phyloP scores from a whole-genome alignment of 2,888 invertebrate genomes.

The Pammene aurita region DNA sequence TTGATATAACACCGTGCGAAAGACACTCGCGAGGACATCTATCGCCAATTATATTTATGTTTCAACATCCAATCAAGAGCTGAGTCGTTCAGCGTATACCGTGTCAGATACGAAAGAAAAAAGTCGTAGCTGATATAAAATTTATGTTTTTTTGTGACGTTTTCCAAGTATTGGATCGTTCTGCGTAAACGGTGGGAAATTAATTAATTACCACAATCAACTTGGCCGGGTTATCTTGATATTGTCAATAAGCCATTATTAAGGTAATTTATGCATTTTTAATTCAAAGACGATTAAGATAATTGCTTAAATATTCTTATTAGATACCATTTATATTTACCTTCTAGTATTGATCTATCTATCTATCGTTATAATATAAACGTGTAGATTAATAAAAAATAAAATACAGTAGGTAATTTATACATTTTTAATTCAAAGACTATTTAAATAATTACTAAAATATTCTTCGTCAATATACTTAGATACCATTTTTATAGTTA shows the following conservation, averaged over 20 bases:
- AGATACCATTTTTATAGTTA: too few species aligned
- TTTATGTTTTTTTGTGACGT: background rate
- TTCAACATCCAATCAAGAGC: conserved; percentile 26
- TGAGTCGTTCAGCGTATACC: background rate
- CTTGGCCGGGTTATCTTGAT: conserved; percentile 24
- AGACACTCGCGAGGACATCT: conserved; percentile 21
- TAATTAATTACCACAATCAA: conserved; percentile 28
- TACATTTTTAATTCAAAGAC: conserved; percentile 3
- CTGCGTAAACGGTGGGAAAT: conserved; percentile 21
- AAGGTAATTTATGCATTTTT: conserved; percentile 15
- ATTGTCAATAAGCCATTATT: conserved; percentile 10
- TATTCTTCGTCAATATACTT: too few species aligned
- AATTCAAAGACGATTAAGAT: background rate
- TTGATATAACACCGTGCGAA: conserved; percentile 21
- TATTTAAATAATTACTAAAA: too few species aligned
- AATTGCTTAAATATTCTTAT: too few species aligned
- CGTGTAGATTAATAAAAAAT: too few species aligned
- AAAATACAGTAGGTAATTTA: conserved; percentile 15
- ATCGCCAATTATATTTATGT: conserved; percentile 31
- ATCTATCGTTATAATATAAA: too few species aligned
- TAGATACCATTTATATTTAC: too few species aligned
- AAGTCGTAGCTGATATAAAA: background rate
- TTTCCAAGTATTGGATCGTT: background rate
- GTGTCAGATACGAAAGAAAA: background rate
- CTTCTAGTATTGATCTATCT: too few species aligned